A percentile compares a stretch with the other conserved stretches of the same genome.
phyloP scores from a whole-genome alignment of 2,113 vertebrate genomes.

The Telmatochromis sp. region DNA sequence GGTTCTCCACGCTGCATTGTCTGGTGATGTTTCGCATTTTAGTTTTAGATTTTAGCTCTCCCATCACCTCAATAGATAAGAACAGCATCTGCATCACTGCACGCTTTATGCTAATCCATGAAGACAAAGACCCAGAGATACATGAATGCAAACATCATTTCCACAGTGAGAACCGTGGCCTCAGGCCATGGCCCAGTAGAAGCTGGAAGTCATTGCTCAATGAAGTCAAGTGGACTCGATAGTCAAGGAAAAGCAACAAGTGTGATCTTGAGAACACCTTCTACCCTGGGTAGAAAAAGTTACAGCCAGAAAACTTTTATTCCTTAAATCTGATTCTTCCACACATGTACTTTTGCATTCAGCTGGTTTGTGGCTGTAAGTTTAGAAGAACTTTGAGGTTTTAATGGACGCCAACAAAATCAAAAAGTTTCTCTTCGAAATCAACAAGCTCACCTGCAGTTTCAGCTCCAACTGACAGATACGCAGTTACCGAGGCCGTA shows the following conservation, averaged over 20 bases:
- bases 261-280: neutral
- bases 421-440: neutral
- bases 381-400: neutral
- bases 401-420: neutral
- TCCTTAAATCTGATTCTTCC: neutral
- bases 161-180: neutral
- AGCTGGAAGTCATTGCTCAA: neutral
- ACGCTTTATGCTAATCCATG: neutral
- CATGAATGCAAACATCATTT: neutral
- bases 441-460: neutral
- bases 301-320: neutral
- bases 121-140: neutral
- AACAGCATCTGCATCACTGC: neutral
- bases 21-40: neutral
- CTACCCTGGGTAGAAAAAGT: neutral
- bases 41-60: neutral
- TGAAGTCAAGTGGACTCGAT: neutral
- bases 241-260: neutral
- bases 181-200: neutral
- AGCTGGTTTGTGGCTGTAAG: neutral
- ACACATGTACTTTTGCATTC: neutral
- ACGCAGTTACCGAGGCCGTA: neutral
- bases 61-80: neutral
- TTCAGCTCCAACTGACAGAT: neutral
- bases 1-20: neutral